A percentile compares a stretch with the other conserved stretches of the same genome.
Evolutionary conservation across 2,888 invertebrate genomes (phyloP).

Genomic region (Polylopha cassiicola): DNA sequence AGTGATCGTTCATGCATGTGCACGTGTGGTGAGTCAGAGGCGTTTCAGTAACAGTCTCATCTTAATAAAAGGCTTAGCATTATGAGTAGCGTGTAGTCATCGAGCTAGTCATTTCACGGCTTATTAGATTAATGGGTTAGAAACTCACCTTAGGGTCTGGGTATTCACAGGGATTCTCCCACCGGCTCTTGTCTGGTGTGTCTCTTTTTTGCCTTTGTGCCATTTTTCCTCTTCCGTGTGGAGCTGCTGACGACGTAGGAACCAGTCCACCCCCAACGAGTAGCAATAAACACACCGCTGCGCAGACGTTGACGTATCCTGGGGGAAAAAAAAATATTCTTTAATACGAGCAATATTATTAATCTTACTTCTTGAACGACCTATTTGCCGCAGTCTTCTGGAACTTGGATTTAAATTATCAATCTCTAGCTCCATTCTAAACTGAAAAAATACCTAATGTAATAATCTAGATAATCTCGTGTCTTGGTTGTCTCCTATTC

Average conservation of each 20-base stretch:
- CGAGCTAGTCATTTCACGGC: too few relatives aligned
- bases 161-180: conserved; percentile 68
- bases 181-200: conserved; percentile 48
- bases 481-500: too few relatives aligned
- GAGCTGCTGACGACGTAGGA: conserved; percentile 64
- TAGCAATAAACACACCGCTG: conserved; percentile 64
- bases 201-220: conserved; percentile 49
- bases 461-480: too few relatives aligned
- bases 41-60: too few relatives aligned
- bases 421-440: too few relatives aligned
- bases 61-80: too few relatives aligned
- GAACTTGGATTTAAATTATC: too few relatives aligned
- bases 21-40: too few relatives aligned
- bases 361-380: not conserved
- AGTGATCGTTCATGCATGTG: too few relatives aligned
- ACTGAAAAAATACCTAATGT: too few relatives aligned
- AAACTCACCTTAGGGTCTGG: conserved; percentile 31
- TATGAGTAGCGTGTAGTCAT: too few relatives aligned
- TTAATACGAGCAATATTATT: not conserved
- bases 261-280: conserved; percentile 63
- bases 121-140: not conserved
- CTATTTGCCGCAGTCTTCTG: not conserved
- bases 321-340: conserved; percentile 18
- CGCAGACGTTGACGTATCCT: conserved; percentile 74
- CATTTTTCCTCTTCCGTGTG: conserved; percentile 51